These are phyloP conservation scores for Lepidocyrtinus sp. DNA, from an alignment of 2,888 invertebrate genomes.

Conservation along the genomic window DNA sequence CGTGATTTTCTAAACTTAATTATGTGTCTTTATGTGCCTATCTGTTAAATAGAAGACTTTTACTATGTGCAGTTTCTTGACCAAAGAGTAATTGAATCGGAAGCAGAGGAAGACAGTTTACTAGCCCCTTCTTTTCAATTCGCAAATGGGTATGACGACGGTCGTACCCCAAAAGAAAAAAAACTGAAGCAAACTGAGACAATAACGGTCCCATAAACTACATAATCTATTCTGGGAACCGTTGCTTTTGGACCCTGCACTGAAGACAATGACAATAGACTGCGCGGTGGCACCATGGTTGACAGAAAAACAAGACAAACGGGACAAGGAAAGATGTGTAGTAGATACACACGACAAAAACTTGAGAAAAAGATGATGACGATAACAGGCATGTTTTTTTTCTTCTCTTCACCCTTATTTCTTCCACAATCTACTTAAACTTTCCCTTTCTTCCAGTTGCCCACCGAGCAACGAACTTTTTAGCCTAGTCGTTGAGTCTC, in stretches of 20 bases:
- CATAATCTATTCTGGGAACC: conserved; percentile 8
- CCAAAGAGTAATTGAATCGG: conserved; percentile 47
- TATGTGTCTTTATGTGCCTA: too few relatives aligned
- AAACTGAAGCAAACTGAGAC: neutral
- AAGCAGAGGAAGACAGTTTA: conserved; percentile 31
- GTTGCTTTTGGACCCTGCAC: neutral
- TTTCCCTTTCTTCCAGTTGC: neutral
- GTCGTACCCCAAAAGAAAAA: neutral
- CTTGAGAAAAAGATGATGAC: conserved; percentile 16
- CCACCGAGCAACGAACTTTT: neutral
- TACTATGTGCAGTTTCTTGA: conserved; percentile 16
- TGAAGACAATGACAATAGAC: neutral
- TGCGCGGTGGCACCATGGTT: neutral
- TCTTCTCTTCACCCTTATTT: too few relatives aligned
- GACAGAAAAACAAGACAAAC: conserved; percentile 8
- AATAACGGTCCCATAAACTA: conserved; percentile 5
- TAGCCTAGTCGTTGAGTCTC: neutral
- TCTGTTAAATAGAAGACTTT: too few relatives aligned
- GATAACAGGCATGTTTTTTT: conserved; percentile 12
- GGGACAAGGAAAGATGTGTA: conserved; percentile 22
- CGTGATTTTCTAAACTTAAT: neutral
- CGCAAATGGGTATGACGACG: neutral
- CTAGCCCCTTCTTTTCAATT: neutral
- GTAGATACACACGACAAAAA: conserved; percentile 16
- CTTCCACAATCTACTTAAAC: conserved; percentile 3